phyloP scores from a whole-genome alignment of 1,140 invertebrate genomes.

The Trichonephila clavata region DNA sequence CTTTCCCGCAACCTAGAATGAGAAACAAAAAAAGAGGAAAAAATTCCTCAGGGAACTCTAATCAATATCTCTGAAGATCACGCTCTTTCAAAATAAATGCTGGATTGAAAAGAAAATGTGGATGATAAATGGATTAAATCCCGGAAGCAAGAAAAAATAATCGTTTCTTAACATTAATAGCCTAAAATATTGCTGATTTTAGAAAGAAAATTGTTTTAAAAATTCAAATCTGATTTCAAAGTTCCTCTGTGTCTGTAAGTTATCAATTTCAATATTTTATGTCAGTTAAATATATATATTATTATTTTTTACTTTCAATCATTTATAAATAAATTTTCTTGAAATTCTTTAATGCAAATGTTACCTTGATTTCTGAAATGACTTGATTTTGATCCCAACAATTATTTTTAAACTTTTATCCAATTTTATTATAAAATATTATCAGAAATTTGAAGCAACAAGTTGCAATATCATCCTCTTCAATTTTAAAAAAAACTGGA shows the following conservation, averaged over 20 bases:
- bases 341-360: no score
- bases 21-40: constrained; percentile 46
- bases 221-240: not conserved
- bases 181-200: constrained; percentile 11
- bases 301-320: no score
- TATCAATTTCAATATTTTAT: no score
- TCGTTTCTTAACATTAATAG: constrained; percentile 21
- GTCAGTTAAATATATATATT: no score
- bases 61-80: constrained; percentile 57
- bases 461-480: no score
- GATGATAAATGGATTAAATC: constrained; percentile 66
- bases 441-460: no score
- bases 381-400: no score
- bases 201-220: not conserved
- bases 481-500: no score
- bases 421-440: no score
- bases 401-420: no score
- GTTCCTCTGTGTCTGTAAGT: not conserved
- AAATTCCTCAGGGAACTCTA: constrained; percentile 5
- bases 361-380: no score
- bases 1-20: constrained; percentile 16
- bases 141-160: not conserved
- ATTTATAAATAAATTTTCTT: no score
- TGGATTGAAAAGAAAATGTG: constrained; percentile 51
- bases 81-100: constrained; percentile 55